phyloP scores from a whole-genome alignment of 2,797 vertebrate genomes.

The Taeniopygia guttata region DNA sequence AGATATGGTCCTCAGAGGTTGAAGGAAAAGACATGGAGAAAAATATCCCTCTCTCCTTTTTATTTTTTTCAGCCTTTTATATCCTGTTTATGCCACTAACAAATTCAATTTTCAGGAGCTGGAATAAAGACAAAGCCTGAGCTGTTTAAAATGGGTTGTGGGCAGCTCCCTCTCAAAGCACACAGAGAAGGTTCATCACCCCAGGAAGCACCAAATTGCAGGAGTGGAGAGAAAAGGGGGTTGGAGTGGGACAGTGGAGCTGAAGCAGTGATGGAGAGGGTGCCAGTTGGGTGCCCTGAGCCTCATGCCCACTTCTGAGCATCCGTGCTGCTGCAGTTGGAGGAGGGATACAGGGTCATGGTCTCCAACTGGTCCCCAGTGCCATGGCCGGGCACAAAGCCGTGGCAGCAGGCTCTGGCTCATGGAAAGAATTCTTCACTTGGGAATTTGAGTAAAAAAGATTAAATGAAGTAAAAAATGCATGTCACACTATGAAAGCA shows the following conservation, averaged over 20 bases:
- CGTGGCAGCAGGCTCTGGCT: background rate
- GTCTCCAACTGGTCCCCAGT: background rate
- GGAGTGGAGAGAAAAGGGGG: background rate
- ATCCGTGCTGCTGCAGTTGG: background rate
- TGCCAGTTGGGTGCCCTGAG: background rate
- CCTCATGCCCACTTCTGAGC: fast-evolving
- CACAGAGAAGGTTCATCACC: background rate
- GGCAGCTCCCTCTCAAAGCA: background rate
- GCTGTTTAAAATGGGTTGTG: background rate
- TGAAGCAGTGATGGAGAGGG: background rate
- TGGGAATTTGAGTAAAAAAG: background rate
- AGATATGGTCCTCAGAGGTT: background rate
- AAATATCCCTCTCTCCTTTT: background rate
- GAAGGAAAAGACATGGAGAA: background rate
- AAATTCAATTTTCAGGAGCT: slow-evolving; percentile 69
- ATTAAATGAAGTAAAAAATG: slow-evolving; percentile 44
- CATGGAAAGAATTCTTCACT: slow-evolving; percentile 47
- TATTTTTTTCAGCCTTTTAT: background rate
- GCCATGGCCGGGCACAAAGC: background rate
- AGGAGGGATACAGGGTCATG: background rate
- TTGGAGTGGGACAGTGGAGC: fast-evolving
- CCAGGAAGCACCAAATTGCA: background rate
- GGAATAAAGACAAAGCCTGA: slow-evolving; percentile 22
- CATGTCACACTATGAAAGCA: background rate
- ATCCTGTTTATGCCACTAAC: slow-evolving; percentile 64